phyloP scores from a whole-genome alignment of 2,113 vertebrate species.

The Alaudala cheleensis region DNA sequence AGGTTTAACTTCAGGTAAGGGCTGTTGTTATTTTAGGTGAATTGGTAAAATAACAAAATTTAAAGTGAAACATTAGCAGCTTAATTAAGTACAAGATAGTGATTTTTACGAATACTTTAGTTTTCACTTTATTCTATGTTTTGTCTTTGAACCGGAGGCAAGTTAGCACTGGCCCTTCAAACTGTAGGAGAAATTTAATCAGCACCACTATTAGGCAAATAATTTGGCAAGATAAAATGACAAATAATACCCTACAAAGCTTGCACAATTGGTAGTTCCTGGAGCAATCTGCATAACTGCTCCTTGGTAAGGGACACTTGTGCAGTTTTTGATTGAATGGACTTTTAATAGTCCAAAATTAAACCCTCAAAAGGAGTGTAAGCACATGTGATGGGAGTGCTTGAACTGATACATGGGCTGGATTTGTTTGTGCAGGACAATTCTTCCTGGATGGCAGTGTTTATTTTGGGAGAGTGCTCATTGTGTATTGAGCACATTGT shows the following conservation, averaged over 20 bases:
- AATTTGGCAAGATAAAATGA: background rate
- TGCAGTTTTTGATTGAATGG: background rate
- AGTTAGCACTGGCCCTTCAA: background rate
- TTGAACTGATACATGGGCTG: background rate
- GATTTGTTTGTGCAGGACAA: background rate
- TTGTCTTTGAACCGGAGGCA: background rate
- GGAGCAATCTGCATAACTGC: background rate
- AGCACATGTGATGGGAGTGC: background rate
- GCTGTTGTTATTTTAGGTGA: background rate
- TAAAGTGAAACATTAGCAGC: background rate
- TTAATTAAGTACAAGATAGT: background rate
- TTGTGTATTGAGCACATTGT: accelerated
- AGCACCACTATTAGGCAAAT: conserved; percentile 3
- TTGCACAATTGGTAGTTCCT: background rate
- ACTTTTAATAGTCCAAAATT: background rate
- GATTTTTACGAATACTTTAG: background rate
- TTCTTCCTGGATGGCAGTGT: background rate
- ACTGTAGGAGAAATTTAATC: background rate
- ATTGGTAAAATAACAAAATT: background rate
- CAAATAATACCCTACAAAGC: background rate
- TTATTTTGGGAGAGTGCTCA: background rate
- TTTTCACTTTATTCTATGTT: background rate
- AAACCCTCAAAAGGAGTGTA: background rate
- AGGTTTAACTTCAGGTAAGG: background rate
- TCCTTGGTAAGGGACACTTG: background rate